Evolutionary conservation across 2,113 vertebrate genomes (phyloP).

Genomic region (Corythaixoides concolor): DNA sequence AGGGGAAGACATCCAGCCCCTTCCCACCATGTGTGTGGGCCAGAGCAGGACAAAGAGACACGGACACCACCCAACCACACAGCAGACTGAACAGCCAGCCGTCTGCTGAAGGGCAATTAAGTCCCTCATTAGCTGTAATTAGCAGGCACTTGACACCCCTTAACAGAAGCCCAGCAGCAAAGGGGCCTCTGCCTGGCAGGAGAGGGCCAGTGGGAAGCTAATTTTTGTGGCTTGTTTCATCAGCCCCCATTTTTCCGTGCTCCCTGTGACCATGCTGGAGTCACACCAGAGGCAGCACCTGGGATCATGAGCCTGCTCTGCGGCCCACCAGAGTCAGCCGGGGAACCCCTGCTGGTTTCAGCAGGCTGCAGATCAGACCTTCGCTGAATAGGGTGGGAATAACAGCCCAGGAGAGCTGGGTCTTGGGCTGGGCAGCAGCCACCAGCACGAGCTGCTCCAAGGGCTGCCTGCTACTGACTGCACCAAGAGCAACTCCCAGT

Average conservation of each 20-base stretch:
- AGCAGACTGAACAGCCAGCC: neutral
- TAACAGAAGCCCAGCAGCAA: neutral
- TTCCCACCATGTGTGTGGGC: neutral
- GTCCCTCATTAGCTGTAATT: constrained; percentile 34
- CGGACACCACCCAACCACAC: neutral
- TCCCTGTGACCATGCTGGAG: neutral
- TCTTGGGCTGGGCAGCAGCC: neutral
- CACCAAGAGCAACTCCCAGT: rapidly evolving
- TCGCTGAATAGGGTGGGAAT: neutral
- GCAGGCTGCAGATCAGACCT: neutral
- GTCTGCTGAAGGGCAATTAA: neutral
- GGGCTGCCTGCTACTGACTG: rapidly evolving
- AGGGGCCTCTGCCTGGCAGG: neutral
- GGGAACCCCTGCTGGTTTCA: rapidly evolving
- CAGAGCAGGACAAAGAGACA: neutral
- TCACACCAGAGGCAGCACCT: neutral
- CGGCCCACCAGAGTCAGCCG: rapidly evolving
- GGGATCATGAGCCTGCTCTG: rapidly evolving
- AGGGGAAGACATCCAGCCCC: neutral
- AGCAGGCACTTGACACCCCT: constrained; percentile 33
- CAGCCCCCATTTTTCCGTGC: rapidly evolving
- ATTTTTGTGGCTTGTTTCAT: neutral
- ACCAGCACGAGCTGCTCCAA: rapidly evolving
- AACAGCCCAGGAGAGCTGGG: neutral
- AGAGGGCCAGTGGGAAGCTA: neutral